Conservation (phyloP, 2,797 vertebrate species). For the Crocidura indochinensis region DNA sequence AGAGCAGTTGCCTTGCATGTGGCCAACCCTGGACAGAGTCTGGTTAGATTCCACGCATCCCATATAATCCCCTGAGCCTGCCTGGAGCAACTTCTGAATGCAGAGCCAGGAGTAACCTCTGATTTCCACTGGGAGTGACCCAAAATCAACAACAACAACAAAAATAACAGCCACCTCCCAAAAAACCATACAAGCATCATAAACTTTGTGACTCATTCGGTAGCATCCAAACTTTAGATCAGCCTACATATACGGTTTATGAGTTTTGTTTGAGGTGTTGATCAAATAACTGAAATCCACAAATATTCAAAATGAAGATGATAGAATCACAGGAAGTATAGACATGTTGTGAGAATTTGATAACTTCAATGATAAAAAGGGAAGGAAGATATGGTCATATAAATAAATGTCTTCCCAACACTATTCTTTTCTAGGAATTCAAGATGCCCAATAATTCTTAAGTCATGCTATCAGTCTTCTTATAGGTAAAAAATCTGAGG, state of each 20-base stretch:
- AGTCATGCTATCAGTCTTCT: not conserved
- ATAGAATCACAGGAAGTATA: not conserved
- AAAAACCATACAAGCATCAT: too few relatives aligned
- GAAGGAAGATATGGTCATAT: not conserved
- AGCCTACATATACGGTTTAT: not conserved
- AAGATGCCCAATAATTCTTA: not conserved
- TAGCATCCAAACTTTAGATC: constrained; percentile 49
- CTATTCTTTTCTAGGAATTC: not conserved
- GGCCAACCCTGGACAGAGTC: too few relatives aligned
- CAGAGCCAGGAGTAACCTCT: too few relatives aligned
- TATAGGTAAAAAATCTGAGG: not conserved
- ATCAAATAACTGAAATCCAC: constrained; percentile 29
- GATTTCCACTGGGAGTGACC: too few relatives aligned
- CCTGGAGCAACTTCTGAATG: too few relatives aligned
- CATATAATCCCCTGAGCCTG: too few relatives aligned
- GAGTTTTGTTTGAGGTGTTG: constrained; percentile 26
- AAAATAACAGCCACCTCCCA: too few relatives aligned
- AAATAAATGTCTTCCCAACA: not conserved
- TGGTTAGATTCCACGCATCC: too few relatives aligned
- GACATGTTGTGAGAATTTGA: not conserved
- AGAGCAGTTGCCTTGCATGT: too few relatives aligned
- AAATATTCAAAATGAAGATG: constrained; percentile 46
- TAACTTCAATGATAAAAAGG: constrained; percentile 14
- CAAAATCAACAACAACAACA: too few relatives aligned
- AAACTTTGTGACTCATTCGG: not conserved